Conservation (phyloP, 1,140 invertebrate genomes). For the Tetragnatha versicolor region DNA sequence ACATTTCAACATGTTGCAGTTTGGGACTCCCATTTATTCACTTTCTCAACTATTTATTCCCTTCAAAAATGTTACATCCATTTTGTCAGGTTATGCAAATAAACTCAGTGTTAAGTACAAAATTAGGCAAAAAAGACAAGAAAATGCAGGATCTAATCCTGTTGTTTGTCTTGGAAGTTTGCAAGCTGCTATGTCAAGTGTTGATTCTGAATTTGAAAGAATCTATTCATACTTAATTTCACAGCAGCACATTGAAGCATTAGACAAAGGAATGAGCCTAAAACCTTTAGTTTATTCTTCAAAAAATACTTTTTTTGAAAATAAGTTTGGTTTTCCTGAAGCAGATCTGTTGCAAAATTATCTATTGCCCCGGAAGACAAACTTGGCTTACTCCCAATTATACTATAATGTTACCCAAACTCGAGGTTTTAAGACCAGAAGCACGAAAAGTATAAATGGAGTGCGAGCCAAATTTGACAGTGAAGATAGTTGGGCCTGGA, state of each 20-base stretch:
- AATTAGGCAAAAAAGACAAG: slow-evolving; percentile 8
- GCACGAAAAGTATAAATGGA: slow-evolving; percentile 19
- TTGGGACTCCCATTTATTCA: slow-evolving; percentile 23
- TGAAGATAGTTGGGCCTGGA: not conserved
- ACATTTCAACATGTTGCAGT: slow-evolving; percentile 32
- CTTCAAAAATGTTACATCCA: slow-evolving; percentile 32
- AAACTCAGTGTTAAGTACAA: slow-evolving; percentile 31
- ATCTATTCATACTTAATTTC: slow-evolving; percentile 9
- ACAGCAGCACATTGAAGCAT: not conserved
- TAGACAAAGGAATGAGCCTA: not conserved
- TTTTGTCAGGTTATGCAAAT: slow-evolving; percentile 41
- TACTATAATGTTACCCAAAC: not conserved
- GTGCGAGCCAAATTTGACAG: slow-evolving; percentile 11
- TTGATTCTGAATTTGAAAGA: slow-evolving; percentile 15
- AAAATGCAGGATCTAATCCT: not conserved
- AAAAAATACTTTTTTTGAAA: slow-evolving; percentile 29
- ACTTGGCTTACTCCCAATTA: not conserved
- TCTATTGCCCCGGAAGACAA: not conserved
- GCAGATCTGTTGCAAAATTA: slow-evolving; percentile 1
- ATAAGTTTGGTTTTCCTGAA: slow-evolving; percentile 47
- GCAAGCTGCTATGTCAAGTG: not conserved
- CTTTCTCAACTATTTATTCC: slow-evolving; percentile 22
- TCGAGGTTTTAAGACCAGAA: slow-evolving; percentile 46
- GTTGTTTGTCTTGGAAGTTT: slow-evolving; percentile 29
- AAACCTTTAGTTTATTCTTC: slow-evolving; percentile 31